Base-by-base conservation (phyloP, 2,888 invertebrate species). In the Patella ulyssiponensis region DNA sequence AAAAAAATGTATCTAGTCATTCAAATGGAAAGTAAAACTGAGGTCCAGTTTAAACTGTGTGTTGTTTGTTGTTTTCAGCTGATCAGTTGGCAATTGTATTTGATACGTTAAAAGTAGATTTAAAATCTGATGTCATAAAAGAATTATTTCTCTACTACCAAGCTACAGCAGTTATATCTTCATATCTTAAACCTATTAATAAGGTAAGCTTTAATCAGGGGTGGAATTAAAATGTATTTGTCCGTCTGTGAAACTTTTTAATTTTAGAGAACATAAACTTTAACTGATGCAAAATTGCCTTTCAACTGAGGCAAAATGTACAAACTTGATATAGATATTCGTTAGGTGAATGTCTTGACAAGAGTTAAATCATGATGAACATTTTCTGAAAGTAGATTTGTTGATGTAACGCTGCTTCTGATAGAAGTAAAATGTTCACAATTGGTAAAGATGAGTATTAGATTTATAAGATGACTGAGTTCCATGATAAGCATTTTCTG, bases 71-170 rank as follows among this genome's bases (percentile, higher is more conserved):
- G 15, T 17, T 84, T 85, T 44, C 84, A 90, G 90, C 88, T 75
- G 90, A 91, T 80, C 85, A 89, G 17, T 71, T 91, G 27, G 90
- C 90, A 54, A 88, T 90, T 80, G 91, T 90, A 33, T 90, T 90
- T 84, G 90, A 90, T 76, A 83, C 88, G 0, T 79, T 91, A 76
- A 88, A 88, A 77, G 86, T 85, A 79, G 90, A 91, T 58, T 83
- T 91, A 71, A 90, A 90, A 81, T 85, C 86, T 20, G 90, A 91
- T 58, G 81, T 85, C 1, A 86, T 86, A 27, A 91, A 90, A 81
- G 89, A 90, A 75, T 76, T 90, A 56, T 91, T 90, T 79, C 82
- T 91, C 69, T 88, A 89, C 79, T 91, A 90, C 83, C 89, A 90
- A 79, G 90, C 89, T 11, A 89, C 90, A 1, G 85, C 86, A n/a